Conservation (phyloP, 2,888 invertebrate genomes). For the Temnothorax rugatulus region DNA sequence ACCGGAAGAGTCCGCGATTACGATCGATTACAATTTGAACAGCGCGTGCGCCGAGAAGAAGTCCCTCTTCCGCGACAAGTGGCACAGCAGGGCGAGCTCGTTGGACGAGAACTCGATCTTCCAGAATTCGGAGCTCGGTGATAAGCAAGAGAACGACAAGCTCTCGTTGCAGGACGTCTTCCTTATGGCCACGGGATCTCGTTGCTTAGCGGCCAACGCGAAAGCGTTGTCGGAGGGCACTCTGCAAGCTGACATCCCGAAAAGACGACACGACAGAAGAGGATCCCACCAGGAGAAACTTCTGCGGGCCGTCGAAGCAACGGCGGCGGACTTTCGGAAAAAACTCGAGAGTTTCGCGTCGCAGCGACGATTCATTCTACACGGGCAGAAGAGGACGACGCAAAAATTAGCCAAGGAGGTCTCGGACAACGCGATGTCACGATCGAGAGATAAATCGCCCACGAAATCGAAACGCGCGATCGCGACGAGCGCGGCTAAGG, state of each 20-base stretch:
- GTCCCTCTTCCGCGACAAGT: constrained; percentile 72
- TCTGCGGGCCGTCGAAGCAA: constrained; percentile 73
- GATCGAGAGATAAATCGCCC: constrained; percentile 65
- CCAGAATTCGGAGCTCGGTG: constrained; percentile 58
- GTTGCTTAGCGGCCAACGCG: constrained; percentile 51
- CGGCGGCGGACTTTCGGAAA: constrained; percentile 75
- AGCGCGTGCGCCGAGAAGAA: constrained; percentile 73
- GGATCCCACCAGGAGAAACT: constrained; percentile 57
- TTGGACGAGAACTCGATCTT: constrained; percentile 78
- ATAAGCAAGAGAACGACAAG: constrained; percentile 62
- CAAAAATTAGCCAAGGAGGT: constrained; percentile 34
- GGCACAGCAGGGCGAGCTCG: constrained; percentile 78
- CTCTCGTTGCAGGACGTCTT: constrained; percentile 76
- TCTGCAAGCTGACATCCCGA: constrained; percentile 60
- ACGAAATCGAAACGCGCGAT: constrained; percentile 35
- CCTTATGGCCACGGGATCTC: constrained; percentile 59
- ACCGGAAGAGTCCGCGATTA: constrained; percentile 54
- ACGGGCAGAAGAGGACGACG: constrained; percentile 56
- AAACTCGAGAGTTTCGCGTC: constrained; percentile 75
- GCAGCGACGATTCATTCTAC: constrained; percentile 65
- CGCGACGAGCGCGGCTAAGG: constrained; percentile 10
- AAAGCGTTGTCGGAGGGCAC: constrained; percentile 78
- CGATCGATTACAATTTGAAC: constrained; percentile 79
- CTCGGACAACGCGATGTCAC: constrained; percentile 28
- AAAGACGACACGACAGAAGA: constrained; percentile 40